Evolutionary conservation across 2,888 invertebrate species (phyloP).

Genomic region (Cordilura impudica): DNA sequence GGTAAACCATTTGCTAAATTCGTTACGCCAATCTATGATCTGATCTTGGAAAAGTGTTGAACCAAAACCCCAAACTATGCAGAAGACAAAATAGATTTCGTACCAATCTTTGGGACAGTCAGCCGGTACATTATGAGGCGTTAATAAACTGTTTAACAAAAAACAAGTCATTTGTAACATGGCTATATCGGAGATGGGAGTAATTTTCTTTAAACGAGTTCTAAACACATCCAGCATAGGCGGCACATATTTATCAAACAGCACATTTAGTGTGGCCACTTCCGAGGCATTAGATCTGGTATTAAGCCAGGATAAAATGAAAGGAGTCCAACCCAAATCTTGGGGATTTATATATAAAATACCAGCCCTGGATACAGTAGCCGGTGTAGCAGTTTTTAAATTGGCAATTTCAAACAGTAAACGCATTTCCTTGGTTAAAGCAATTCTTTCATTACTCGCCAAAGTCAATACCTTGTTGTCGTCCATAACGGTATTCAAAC

Average conservation of each 20-base stretch:
- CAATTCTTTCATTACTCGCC: conserved; percentile 96
- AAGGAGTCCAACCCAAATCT: conserved; percentile 97
- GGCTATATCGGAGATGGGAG: conserved; percentile 92
- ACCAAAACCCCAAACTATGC: conserved; percentile 95
- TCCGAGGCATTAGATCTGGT: conserved; percentile 85
- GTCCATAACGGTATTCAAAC: conserved; percentile 97
- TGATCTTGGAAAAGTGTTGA: conserved; percentile 94
- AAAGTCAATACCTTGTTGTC: conserved; percentile 95
- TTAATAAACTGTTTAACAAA: conserved; percentile 90
- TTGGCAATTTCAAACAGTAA: conserved; percentile 95
- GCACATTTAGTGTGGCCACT: conserved; percentile 88
- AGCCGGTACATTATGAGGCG: conserved; percentile 87
- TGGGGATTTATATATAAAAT: conserved; percentile 96
- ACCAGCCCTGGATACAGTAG: conserved; percentile 96
- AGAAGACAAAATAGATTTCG: conserved; percentile 95
- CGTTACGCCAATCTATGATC: conserved; percentile 92
- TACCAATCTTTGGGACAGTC: conserved; percentile 96
- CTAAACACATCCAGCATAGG: conserved; percentile 87
- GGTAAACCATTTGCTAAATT: conserved; percentile 96
- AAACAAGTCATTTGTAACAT: conserved; percentile 93
- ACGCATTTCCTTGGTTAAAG: conserved; percentile 92
- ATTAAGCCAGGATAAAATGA: conserved; percentile 92
- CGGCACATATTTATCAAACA: conserved; percentile 96
- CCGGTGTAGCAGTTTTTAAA: conserved; percentile 94
- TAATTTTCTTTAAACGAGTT: conserved; percentile 89